A percentile compares a stretch with the other conserved stretches of the same genome.
These are phyloP conservation scores for Urocynchramus pylzowi DNA, from an alignment of 2,113 vertebrate species.

Conservation along the genomic window DNA sequence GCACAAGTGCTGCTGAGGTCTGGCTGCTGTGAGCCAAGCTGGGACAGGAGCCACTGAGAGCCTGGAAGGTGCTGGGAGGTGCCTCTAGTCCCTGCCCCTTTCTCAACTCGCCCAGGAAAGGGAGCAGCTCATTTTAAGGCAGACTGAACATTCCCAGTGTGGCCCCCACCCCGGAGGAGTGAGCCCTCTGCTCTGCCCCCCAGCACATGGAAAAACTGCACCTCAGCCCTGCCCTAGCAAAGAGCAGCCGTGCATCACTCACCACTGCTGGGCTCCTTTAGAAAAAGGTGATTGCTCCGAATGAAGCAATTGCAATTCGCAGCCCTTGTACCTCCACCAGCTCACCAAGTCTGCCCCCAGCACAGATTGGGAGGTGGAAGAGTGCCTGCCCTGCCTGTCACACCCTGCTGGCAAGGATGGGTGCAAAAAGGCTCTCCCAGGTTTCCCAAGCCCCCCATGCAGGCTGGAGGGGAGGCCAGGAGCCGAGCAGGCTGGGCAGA, in stretches of 20 bases:
- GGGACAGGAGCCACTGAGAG: background rate
- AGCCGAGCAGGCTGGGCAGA: rapidly evolving
- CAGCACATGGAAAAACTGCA: background rate
- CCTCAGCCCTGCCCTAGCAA: background rate
- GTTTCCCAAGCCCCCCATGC: background rate
- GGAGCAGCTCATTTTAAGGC: background rate
- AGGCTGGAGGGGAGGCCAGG: background rate
- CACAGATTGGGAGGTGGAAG: background rate
- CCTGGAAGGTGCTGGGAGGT: background rate
- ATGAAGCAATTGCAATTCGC: background rate
- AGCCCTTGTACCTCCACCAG: background rate
- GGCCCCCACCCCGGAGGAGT: background rate
- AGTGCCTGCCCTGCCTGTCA: background rate
- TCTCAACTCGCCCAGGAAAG: background rate
- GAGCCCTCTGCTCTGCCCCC: background rate
- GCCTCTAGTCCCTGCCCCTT: background rate
- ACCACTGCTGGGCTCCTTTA: background rate
- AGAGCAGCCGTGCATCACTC: background rate
- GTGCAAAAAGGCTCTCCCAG: background rate
- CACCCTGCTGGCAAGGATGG: background rate
- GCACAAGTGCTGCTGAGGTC: background rate
- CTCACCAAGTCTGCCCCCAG: background rate
- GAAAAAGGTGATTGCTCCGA: background rate
- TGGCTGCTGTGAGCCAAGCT: background rate
- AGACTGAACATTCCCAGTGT: background rate